Conservation (phyloP, 2,797 vertebrate species). For the Pseudocheirus occidentalis region DNA sequence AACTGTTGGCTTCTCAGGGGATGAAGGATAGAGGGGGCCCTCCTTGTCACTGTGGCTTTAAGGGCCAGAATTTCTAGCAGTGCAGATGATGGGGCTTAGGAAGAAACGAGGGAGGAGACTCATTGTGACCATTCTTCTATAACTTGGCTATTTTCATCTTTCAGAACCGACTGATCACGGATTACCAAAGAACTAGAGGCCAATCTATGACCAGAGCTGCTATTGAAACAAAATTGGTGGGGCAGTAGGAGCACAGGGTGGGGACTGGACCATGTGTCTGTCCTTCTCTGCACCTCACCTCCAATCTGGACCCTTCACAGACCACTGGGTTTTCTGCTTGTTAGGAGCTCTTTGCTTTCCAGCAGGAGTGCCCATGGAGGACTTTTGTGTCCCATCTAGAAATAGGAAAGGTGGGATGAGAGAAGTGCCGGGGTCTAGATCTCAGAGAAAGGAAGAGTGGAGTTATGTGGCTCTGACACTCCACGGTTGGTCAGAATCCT, state of each 20-base stretch:
- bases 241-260: background rate
- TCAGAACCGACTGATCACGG: slow-evolving; percentile 80
- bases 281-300: background rate
- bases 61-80: slow-evolving; percentile 54
- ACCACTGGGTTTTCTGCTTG: background rate
- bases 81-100: slow-evolving; percentile 55
- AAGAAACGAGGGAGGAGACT: slow-evolving; percentile 60
- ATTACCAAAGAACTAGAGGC: slow-evolving; percentile 71
- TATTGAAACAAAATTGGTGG: slow-evolving; percentile 9
- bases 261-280: background rate
- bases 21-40: background rate
- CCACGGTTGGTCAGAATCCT: background rate
- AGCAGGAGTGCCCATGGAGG: background rate
- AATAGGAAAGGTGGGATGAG: background rate
- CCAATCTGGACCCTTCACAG: background rate
- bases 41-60: slow-evolving; percentile 16
- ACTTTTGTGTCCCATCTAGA: background rate
- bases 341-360: background rate
- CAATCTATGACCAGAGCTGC: background rate
- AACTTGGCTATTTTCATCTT: slow-evolving; percentile 66
- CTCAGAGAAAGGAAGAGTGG: background rate
- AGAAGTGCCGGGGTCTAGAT: background rate
- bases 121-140: slow-evolving; percentile 62
- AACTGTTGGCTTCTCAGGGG: background rate
- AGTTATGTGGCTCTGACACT: background rate